phyloP scores from a whole-genome alignment of 1,140 invertebrate species.

The Drosophila parabipectinata region DNA sequence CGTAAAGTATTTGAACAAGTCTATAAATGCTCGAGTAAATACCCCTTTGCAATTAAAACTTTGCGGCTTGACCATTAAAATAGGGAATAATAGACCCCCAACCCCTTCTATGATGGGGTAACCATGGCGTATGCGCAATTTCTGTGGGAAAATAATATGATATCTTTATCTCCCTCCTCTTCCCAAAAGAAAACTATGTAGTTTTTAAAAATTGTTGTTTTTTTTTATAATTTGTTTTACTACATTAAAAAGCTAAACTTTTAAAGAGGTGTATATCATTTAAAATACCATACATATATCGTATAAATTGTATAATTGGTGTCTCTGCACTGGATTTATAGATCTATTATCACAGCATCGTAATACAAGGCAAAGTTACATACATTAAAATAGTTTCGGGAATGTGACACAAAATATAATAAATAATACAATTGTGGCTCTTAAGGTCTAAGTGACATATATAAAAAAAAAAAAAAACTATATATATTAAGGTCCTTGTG shows the following conservation, averaged over 20 bases:
- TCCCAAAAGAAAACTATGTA: conserved; percentile 1
- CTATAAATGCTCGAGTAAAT: conserved; percentile 78
- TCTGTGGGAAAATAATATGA: conserved; percentile 55
- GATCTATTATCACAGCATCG: conserved; percentile 71
- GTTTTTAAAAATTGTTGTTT: not conserved
- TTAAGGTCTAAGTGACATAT: conserved; percentile 5
- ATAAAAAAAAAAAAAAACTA: conserved; percentile 11
- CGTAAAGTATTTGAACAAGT: conserved; percentile 80
- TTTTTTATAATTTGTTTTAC: not conserved
- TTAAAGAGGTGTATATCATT: conserved; percentile 2
- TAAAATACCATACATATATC: not conserved
- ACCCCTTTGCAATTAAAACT: conserved; percentile 68
- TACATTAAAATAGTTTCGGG: conserved; percentile 26
- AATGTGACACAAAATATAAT: conserved; percentile 53
- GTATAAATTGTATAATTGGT: not conserved
- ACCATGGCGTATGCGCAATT: conserved; percentile 59
- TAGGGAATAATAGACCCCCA: conserved; percentile 29
- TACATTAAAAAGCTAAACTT: no score
- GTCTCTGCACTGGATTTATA: conserved; percentile 40
- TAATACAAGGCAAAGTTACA: conserved; percentile 64
- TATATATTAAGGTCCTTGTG: not conserved
- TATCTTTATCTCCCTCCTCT: conserved; percentile 55
- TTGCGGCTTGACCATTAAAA: conserved; percentile 20
- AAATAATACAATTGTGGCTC: conserved; percentile 56
- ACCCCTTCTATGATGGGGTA: not conserved